Base-by-base conservation (phyloP, 2,113 vertebrate species). In the Sander vitreus region DNA sequence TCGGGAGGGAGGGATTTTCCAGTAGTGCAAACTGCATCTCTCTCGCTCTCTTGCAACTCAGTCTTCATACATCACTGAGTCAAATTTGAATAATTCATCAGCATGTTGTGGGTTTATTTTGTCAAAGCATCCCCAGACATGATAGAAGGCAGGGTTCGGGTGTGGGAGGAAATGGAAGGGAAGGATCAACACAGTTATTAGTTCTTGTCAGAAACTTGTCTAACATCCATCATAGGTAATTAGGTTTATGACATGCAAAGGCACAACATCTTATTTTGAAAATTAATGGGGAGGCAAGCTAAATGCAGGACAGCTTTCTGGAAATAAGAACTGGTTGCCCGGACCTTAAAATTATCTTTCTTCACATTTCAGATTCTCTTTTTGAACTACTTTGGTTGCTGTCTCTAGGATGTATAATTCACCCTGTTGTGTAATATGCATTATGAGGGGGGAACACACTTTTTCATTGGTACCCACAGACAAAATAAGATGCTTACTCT, bases 41-140 rank as follows among this genome's bases (percentile, higher is more conserved):
- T 76, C 55, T 78, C 39, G 2, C 39, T 11, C 39, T 43, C 70
- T 73, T 36, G 70, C 86, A 85, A 79, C 83, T 85, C 69, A 45
- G 71, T 82, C 81, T 92, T 93, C 91, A 93, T 89, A 93, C 92
- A 92, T 91, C 88, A 85, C 87, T 79, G 91, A 93, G 83, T 89
- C 85, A 89, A 88, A 93, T 94, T 91, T 92, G 91, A 94, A 94
- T 93, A 93, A 93, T 91, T 95, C 81, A 88, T 91, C 82, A 84
- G 82, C 88, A 84, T 86, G 84, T 92, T 93, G 86, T 73, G 50
- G 72, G 87, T 93, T 94, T 93, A 91, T 94, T 93, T 91, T 87
- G 91, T 91, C 91, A 91, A 89, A 89, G 83, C 55, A 80, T 92
- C 81, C 60, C 39, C 33, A 82, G 88, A 88, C 75, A 48, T 82